Evolutionary conservation across 2,797 vertebrate genomes (phyloP).

Genomic region (Carcharodon carcharias): DNA sequence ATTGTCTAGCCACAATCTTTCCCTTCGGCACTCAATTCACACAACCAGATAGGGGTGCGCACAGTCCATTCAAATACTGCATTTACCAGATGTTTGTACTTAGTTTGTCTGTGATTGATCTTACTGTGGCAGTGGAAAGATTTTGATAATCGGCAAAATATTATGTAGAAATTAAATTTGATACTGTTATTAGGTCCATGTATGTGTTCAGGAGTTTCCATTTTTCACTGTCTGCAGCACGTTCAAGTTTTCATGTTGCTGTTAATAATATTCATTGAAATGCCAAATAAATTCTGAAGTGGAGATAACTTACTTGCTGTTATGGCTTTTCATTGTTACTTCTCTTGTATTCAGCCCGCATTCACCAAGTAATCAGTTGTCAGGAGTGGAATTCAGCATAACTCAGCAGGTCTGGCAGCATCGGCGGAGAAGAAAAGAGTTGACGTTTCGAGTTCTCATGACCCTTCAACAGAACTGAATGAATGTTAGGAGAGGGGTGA

Average conservation of each 20-base stretch:
- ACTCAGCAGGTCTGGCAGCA: too few species aligned
- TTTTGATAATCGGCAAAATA: constrained; percentile 59
- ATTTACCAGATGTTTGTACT: constrained; percentile 39
- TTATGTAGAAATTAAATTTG: constrained; percentile 59
- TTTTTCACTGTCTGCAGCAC: constrained; percentile 53
- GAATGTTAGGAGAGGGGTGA: too few species aligned
- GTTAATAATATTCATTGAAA: constrained; percentile 79
- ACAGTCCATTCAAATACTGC: constrained; percentile 40
- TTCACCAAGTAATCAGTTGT: not conserved
- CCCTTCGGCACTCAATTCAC: not conserved
- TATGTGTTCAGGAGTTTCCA: constrained; percentile 58
- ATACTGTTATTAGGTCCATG: constrained; percentile 60
- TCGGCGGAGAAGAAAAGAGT: too few species aligned
- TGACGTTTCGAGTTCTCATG: too few species aligned
- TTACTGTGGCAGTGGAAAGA: constrained; percentile 56
- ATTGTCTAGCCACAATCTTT: not conserved
- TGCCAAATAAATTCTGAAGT: constrained; percentile 93
- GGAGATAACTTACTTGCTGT: constrained; percentile 38
- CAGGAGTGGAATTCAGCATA: not conserved
- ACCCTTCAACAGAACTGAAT: too few species aligned
- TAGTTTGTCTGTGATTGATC: constrained; percentile 57
- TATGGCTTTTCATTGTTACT: not conserved
- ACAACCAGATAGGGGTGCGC: not conserved
- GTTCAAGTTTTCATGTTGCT: constrained; percentile 67
- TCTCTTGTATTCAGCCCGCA: not conserved